Evolutionary conservation across 2,797 vertebrate genomes (phyloP).

Genomic region (Semaprochilodus insignis): DNA sequence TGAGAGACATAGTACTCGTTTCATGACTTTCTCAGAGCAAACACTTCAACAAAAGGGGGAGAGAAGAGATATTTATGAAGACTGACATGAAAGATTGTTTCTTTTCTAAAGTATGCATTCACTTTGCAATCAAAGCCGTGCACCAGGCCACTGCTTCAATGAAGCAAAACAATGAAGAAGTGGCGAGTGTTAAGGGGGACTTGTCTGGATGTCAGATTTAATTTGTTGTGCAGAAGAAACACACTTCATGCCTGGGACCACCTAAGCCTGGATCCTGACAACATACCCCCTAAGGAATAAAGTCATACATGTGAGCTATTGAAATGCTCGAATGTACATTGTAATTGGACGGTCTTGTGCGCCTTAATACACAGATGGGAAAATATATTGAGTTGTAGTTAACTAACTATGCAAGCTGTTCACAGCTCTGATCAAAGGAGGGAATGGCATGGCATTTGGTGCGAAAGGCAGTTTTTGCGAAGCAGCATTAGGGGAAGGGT

Average conservation of each 20-base stretch:
- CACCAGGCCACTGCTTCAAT: neutral
- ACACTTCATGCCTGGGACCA: conserved; percentile 28
- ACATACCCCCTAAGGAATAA: conserved; percentile 27
- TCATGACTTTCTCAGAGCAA: conserved; percentile 34
- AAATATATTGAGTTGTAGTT: neutral
- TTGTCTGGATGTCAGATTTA: conserved; percentile 16
- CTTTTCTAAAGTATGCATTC: conserved; percentile 21
- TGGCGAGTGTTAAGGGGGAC: conserved; percentile 13
- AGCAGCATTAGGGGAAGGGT: neutral
- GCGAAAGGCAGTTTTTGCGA: neutral
- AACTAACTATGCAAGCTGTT: neutral
- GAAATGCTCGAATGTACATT: conserved; percentile 33
- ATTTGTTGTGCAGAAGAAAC: conserved; percentile 34
- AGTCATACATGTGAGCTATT: conserved; percentile 23
- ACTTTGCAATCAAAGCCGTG: conserved; percentile 25
- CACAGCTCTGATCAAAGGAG: neutral
- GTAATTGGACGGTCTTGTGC: conserved; percentile 40
- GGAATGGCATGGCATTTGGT: conserved; percentile 5
- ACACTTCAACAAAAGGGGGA: neutral
- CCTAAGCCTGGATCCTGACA: conserved; percentile 32
- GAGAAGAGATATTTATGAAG: conserved; percentile 27
- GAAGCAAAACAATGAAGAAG: neutral
- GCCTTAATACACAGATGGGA: conserved; percentile 15
- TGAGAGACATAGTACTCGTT: conserved; percentile 25
- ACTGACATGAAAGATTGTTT: conserved; percentile 28